Evolutionary conservation across 2,888 invertebrate genomes (phyloP), one percentile per base, ranked within the genome.

Genomic region (Apodemia zela): DNA sequence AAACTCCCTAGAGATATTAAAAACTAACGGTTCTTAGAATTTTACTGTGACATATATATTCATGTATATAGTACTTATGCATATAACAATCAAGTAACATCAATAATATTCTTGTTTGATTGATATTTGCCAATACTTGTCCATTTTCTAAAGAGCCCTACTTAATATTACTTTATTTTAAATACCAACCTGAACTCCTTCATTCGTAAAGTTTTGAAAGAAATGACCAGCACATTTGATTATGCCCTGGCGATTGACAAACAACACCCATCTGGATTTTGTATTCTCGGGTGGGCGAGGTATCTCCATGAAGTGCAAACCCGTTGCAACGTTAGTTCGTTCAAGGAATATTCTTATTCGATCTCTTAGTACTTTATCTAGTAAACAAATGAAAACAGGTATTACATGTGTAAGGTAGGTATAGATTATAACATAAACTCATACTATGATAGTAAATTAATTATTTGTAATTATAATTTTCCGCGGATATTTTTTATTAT

Each of bases 361-460:
- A 51, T 87, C 85, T 2, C 87, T 80, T 11, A 86, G 71, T 0
- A 80, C 78, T 72, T 87, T 86, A 61, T 88, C 89, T 86, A 66
- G 21, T 72, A 25, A 35, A 58, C 45, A 18, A 6, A 10, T 51
- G 3, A 21, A 51, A 21, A 35, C 35, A 8, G 6, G n/a, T n/a
- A n/a, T n/a, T n/a, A n/a, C 5, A 29, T 29, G 5, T 5, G 5
- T 4, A 3, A 29, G 5, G 5, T 29, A 3, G 5, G 3, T 29
- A 29, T 5, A 4, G 5, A 29, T 4, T 29, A 29, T 29, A 29
- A 5, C 29, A 29, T 29, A 29, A 29, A 29, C 29, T 29, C 5
- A 5, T 29, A 29, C 29, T n/a, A n/a, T n/a, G n/a, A n/a, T n/a
- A n/a, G n/a, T n/a, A n/a, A n/a, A n/a, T n/a, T n/a, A n/a, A n/a